phyloP scores from a whole-genome alignment of 2,113 vertebrate species.

The Carlito syrichta region DNA sequence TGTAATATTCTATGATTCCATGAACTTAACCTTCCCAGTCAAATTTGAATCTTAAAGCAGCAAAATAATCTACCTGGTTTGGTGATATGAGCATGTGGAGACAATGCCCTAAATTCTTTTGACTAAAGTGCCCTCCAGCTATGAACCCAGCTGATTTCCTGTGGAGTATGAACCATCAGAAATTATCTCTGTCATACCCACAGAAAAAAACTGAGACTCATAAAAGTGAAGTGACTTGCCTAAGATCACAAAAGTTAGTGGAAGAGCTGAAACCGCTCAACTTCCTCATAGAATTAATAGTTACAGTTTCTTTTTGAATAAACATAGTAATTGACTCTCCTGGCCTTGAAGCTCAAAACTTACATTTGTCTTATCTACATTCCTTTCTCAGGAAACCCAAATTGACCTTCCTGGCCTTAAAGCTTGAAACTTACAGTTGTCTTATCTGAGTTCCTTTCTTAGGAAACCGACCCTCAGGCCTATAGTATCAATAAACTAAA shows the following conservation, averaged over 20 bases:
- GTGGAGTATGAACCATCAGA: background rate
- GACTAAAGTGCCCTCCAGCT: background rate
- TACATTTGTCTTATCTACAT: too few relatives aligned
- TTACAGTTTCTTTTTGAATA: too few relatives aligned
- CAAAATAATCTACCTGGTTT: background rate
- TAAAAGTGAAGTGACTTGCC: conserved; percentile 5
- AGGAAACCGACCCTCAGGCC: too few relatives aligned
- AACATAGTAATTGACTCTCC: too few relatives aligned
- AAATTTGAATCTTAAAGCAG: conserved; percentile 18
- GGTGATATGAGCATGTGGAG: background rate
- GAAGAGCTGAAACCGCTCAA: too few relatives aligned
- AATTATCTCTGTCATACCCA: background rate
- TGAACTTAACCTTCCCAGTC: background rate
- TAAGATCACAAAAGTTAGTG: background rate
- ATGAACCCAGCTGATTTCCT: background rate
- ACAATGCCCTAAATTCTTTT: conserved; percentile 26
- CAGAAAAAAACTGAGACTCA: background rate
- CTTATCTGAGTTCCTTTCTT: too few relatives aligned
- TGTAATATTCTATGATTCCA: background rate
- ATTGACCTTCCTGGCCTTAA: too few relatives aligned
- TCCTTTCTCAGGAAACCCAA: too few relatives aligned
- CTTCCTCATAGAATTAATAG: too few relatives aligned
- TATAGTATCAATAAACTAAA: too few relatives aligned
- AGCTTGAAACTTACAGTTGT: too few relatives aligned
- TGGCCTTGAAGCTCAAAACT: too few relatives aligned